Conservation (phyloP, 2,113 vertebrate genomes). For the Myrmecophaga tridactyla region DNA sequence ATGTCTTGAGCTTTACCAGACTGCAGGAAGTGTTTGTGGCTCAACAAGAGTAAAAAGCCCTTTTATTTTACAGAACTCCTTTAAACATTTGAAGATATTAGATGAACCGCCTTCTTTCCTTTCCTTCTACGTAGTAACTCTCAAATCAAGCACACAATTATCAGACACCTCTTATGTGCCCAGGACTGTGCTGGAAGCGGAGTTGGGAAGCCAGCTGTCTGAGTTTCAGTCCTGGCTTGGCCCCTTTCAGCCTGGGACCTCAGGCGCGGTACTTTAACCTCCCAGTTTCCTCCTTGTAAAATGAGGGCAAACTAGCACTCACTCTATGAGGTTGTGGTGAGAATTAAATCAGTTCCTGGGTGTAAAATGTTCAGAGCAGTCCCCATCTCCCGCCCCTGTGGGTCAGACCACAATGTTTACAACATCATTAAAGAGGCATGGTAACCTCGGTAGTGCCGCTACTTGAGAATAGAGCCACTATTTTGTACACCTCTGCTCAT, state of each 20-base stretch:
- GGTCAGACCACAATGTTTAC: background rate
- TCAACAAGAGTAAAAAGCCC: background rate
- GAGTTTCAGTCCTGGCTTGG: background rate
- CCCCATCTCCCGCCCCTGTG: background rate
- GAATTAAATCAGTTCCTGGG: background rate
- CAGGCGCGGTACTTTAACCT: background rate
- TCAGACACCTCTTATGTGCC: background rate
- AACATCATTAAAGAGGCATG: fast-evolving
- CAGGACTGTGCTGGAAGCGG: background rate
- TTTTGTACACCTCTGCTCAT: background rate
- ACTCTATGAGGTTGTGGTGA: background rate
- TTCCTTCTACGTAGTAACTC: background rate
- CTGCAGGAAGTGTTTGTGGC: background rate
- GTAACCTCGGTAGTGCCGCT: background rate
- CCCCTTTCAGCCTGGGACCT: too few species aligned
- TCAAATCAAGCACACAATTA: background rate
- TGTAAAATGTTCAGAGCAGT: fast-evolving
- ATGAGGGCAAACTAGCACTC: background rate
- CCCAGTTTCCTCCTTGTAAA: background rate
- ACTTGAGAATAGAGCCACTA: background rate
- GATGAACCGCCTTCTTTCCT: background rate
- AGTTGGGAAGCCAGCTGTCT: background rate
- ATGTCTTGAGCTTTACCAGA: background rate
- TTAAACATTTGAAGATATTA: background rate
- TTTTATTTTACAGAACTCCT: background rate